A percentile compares a stretch with the other conserved stretches of the same genome.
Evolutionary conservation across 2,797 vertebrate genomes (phyloP).

Genomic region (Myripristis murdjan): DNA sequence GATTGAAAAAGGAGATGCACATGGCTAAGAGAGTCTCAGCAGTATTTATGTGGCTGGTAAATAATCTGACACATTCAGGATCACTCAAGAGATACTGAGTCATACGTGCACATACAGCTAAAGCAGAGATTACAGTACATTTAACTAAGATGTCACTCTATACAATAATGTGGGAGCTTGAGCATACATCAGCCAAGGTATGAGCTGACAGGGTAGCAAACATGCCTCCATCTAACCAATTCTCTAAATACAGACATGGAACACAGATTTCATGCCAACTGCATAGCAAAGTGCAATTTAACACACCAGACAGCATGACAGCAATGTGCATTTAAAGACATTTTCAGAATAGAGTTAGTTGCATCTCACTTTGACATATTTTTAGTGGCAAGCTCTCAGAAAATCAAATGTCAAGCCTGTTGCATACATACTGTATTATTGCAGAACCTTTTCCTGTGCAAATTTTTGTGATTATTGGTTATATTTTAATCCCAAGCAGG

Average conservation of each 20-base stretch:
- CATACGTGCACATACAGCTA: not conserved
- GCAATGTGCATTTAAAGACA: constrained; percentile 50
- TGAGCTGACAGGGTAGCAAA: constrained; percentile 25
- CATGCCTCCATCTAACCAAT: not conserved
- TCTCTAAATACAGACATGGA: constrained; percentile 22
- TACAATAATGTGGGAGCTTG: not conserved
- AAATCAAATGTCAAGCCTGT: constrained; percentile 9
- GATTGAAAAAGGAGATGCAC: not conserved
- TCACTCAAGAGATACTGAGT: constrained; percentile 7
- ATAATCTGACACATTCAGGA: not conserved
- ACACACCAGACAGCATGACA: constrained; percentile 18
- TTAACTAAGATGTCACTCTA: not conserved
- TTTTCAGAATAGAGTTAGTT: constrained; percentile 24
- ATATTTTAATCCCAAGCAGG: constrained; percentile 26
- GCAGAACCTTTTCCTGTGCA: not conserved
- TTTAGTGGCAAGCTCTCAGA: constrained; percentile 20
- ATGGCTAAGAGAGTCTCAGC: not conserved
- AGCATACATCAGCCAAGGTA: constrained; percentile 4
- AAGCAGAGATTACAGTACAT: not conserved
- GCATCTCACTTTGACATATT: constrained; percentile 10
- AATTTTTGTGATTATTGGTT: constrained; percentile 14
- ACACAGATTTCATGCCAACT: constrained; percentile 20
- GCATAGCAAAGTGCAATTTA: constrained; percentile 11
- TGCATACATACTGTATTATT: constrained; percentile 6
- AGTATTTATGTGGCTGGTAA: not conserved